Percentiles rank a stretch among this genome's conserved stretches.
Evolutionary conservation across 2,113 vertebrate genomes (phyloP).

Genomic region (Leptosomus discolor): DNA sequence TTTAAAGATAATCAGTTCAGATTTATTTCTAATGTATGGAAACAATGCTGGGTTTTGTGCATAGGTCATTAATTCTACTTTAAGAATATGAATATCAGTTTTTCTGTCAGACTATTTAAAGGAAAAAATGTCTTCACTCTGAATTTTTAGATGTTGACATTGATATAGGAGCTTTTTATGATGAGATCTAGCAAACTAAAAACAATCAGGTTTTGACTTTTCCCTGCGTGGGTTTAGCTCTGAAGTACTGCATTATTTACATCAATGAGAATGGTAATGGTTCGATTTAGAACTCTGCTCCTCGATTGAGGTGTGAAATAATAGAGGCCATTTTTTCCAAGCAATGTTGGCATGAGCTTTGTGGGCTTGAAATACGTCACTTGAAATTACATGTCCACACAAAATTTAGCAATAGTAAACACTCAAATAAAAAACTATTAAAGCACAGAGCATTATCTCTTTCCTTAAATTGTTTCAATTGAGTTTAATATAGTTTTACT

Average conservation of each 20-base stretch:
- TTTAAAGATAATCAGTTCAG: not conserved
- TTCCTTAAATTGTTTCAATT: not conserved
- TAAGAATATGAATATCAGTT: not conserved
- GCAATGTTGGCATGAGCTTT: not conserved
- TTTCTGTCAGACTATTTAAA: not conserved
- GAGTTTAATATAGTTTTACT: not conserved
- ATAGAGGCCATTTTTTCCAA: not conserved
- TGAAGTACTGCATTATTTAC: not conserved
- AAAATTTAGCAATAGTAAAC: not conserved
- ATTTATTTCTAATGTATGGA: not conserved
- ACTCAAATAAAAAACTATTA: not conserved
- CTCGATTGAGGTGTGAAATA: not conserved
- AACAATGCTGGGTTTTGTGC: not conserved
- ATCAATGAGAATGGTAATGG: not conserved
- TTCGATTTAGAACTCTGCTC: not conserved
- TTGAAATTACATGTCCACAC: not conserved
- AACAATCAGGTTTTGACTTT: not conserved
- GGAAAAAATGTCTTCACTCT: not conserved
- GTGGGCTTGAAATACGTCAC: not conserved
- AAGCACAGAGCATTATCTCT: not conserved
- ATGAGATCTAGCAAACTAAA: not conserved
- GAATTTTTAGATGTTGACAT: not conserved
- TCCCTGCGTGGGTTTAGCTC: not conserved
- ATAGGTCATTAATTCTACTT: not conserved
- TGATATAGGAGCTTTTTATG: not conserved